Conservation (phyloP, 1,140 invertebrate genomes). For the Hestina assimilis region DNA sequence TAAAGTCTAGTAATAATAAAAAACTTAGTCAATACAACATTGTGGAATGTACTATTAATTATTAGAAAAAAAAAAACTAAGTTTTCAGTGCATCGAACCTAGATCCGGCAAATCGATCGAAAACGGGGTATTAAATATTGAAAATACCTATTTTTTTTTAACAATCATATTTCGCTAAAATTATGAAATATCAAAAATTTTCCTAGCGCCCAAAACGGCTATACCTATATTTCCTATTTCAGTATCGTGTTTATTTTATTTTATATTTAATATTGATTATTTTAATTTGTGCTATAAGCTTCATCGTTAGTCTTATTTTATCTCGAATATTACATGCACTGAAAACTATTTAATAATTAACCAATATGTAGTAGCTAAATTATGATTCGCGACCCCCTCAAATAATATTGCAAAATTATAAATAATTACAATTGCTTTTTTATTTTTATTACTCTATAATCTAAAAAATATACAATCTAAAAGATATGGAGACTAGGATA, state of each 20-base stretch:
- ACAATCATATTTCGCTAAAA: neutral
- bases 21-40: too few species aligned
- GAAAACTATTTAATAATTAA: conserved; percentile 9
- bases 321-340: conserved; percentile 2
- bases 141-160: too few species aligned
- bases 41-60: conserved; percentile 23
- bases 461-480: conserved; percentile 43
- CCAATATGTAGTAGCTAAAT: neutral
- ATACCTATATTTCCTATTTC: neutral
- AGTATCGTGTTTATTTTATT: conserved; percentile 1
- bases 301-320: neutral
- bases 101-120: too few species aligned
- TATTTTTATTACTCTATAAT: conserved; percentile 29
- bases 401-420: conserved; percentile 14
- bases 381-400: conserved; percentile 15
- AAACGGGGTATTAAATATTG: too few species aligned
- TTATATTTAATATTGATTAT: neutral
- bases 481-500: conserved; percentile 43
- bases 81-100: conserved; percentile 23
- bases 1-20: too few species aligned
- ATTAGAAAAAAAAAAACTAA: too few species aligned
- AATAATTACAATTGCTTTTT: conserved; percentile 14
- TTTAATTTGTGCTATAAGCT: conserved; percentile 1
- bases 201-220: conserved; percentile 16
- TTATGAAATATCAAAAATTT: conserved; percentile 11